phyloP scores from a whole-genome alignment of 2,888 invertebrate species.

The Crepidodera aurea region DNA sequence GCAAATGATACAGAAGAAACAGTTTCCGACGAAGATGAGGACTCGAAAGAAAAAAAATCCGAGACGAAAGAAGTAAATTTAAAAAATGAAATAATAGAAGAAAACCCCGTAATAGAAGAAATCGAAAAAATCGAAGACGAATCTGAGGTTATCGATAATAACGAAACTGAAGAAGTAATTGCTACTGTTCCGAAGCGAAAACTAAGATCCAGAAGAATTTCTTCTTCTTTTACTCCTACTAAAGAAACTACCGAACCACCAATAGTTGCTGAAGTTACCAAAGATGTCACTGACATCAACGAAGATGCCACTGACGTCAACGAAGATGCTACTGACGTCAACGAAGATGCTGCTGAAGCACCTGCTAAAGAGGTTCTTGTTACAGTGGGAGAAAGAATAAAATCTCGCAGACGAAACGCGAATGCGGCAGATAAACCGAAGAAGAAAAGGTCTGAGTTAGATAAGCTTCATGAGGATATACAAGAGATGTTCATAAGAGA shows the following conservation, averaged over 20 bases:
- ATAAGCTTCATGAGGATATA: conserved; percentile 73
- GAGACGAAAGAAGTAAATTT: background rate
- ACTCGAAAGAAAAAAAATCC: conserved; percentile 6
- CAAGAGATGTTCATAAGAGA: conserved; percentile 75
- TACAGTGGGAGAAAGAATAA: conserved; percentile 47
- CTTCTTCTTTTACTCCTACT: conserved; percentile 24
- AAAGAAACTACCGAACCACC: conserved; percentile 12
- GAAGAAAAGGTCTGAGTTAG: conserved; percentile 65
- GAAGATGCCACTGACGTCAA: no score
- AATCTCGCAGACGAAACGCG: conserved; percentile 42
- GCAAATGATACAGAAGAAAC: conserved; percentile 67
- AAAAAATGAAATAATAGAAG: background rate
- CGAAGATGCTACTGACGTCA: no score
- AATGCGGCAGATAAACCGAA: conserved; percentile 43
- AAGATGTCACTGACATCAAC: conserved; percentile 29
- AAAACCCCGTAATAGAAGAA: conserved; percentile 9
- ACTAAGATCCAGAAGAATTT: conserved; percentile 31
- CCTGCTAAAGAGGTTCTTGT: conserved; percentile 37
- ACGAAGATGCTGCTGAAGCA: background rate
- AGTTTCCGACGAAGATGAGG: conserved; percentile 54
- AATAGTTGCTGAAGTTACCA: conserved; percentile 29
- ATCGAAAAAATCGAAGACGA: background rate
- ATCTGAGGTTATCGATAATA: conserved; percentile 24
- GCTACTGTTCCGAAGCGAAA: conserved; percentile 28
- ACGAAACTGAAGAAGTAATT: conserved; percentile 33